These are phyloP conservation scores for Xenopus laevis DNA, from an alignment of 2,113 vertebrate species.

Conservation along the genomic window DNA sequence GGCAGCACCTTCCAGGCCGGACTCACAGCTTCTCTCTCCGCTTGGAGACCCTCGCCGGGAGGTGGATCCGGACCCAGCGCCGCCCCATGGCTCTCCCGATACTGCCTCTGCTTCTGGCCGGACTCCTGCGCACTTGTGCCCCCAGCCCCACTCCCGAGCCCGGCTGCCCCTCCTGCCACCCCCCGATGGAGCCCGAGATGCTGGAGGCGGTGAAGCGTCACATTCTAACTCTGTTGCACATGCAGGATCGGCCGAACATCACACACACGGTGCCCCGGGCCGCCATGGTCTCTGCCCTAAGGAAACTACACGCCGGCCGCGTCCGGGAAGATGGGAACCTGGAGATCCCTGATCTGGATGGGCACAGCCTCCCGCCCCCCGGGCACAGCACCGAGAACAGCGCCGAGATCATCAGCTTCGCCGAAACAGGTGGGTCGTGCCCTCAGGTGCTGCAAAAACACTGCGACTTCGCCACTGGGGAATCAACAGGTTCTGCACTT, in stretches of 20 bases:
- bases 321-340: constrained; percentile 88
- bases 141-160: constrained; percentile 76
- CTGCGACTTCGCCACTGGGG: constrained; percentile 92
- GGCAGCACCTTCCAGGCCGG: too few species aligned
- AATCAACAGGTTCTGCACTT: constrained; percentile 91
- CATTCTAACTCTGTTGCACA: constrained; percentile 90
- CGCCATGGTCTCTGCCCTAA: constrained; percentile 89
- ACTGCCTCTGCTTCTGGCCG: constrained; percentile 3
- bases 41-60: background rate
- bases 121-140: constrained; percentile 44
- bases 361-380: constrained; percentile 77
- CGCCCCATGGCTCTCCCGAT: background rate
- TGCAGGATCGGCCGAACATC: constrained; percentile 93
- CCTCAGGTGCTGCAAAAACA: constrained; percentile 70
- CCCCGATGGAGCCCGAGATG: constrained; percentile 81
- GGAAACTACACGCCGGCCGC: constrained; percentile 92
- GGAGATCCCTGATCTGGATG: constrained; percentile 91
- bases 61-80: background rate
- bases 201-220: constrained; percentile 95
- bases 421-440: constrained; percentile 81
- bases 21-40: too few species aligned
- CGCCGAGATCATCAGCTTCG: constrained; percentile 97
- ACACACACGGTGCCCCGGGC: constrained; percentile 92
- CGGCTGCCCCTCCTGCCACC: constrained; percentile 64
- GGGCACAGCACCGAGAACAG: constrained; percentile 73